A percentile compares a stretch with the other conserved stretches of the same genome.
phyloP scores from a whole-genome alignment of 2,888 invertebrate species.

The Tillus elongatus region DNA sequence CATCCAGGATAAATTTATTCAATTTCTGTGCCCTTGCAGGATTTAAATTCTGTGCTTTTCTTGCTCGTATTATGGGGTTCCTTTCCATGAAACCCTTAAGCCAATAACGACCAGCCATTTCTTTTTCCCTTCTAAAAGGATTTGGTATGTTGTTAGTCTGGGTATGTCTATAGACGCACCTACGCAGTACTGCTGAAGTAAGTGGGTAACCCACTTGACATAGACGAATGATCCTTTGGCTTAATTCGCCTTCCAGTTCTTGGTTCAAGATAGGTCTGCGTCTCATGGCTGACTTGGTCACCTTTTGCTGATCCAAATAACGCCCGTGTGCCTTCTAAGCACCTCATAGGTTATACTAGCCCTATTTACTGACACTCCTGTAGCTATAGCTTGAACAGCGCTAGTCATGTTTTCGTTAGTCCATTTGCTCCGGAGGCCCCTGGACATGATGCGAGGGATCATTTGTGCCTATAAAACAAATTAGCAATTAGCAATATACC shows the following conservation, averaged over 20 bases:
- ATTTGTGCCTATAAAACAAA: too few species aligned
- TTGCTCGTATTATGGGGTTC: constrained; percentile 3
- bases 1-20: constrained; percentile 21
- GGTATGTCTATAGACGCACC: background rate
- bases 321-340: too few species aligned
- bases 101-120: background rate
- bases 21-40: constrained; percentile 24
- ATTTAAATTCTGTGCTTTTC: constrained; percentile 27
- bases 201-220: background rate
- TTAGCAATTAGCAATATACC: too few species aligned
- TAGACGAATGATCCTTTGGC: background rate
- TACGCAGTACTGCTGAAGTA: background rate
- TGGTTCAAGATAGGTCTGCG: too few species aligned
- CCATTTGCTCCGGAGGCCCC: too few species aligned
- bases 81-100: background rate
- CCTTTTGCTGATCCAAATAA: too few species aligned
- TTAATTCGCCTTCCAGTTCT: constrained; percentile 1
- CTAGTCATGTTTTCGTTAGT: too few species aligned
- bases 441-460: too few species aligned
- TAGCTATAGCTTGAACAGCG: too few species aligned
- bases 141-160: background rate
- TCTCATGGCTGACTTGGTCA: too few species aligned
- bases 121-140: background rate
- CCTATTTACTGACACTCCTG: too few species aligned
- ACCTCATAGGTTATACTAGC: too few species aligned